Evolutionary conservation across 2,113 vertebrate genomes (phyloP).

Genomic region (Semnornis frantzii): DNA sequence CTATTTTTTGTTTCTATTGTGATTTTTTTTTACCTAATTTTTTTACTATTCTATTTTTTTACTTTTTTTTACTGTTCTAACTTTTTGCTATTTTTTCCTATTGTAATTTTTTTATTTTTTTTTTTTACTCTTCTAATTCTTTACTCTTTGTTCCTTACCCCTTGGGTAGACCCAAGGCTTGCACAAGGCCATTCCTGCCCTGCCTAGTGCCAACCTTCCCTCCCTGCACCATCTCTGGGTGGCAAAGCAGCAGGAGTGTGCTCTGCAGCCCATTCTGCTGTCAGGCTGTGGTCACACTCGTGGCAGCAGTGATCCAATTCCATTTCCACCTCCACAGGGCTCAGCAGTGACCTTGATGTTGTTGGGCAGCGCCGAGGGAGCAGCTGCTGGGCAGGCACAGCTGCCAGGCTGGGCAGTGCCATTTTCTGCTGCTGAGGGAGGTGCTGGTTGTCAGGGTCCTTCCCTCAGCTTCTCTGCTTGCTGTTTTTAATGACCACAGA

Average conservation of each 20-base stretch:
- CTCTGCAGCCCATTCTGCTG: slow-evolving; percentile 5
- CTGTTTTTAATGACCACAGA: background rate
- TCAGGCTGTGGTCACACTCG: slow-evolving; percentile 16
- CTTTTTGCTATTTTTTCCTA: too few relatives aligned
- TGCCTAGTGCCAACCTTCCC: background rate
- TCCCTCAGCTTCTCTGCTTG: background rate
- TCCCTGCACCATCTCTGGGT: background rate
- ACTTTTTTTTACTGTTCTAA: too few relatives aligned
- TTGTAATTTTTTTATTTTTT: too few relatives aligned
- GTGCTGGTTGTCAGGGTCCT: background rate
- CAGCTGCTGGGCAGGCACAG: background rate
- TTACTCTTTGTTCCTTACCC: too few relatives aligned
- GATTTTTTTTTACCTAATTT: too few relatives aligned
- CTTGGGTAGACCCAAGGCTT: too few relatives aligned
- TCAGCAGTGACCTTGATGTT: background rate
- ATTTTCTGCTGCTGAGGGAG: background rate
- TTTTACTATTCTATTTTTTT: too few relatives aligned
- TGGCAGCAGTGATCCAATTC: slow-evolving; percentile 45
- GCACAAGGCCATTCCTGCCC: too few relatives aligned
- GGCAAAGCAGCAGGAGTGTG: background rate
- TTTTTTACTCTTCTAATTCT: too few relatives aligned
- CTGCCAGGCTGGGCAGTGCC: slow-evolving; percentile 28
- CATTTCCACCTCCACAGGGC: slow-evolving; percentile 57
- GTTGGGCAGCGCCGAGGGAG: background rate
- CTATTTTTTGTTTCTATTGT: too few relatives aligned